Evolutionary conservation across 1,140 invertebrate genomes (phyloP).

Genomic region (Caerostris extrusa): DNA sequence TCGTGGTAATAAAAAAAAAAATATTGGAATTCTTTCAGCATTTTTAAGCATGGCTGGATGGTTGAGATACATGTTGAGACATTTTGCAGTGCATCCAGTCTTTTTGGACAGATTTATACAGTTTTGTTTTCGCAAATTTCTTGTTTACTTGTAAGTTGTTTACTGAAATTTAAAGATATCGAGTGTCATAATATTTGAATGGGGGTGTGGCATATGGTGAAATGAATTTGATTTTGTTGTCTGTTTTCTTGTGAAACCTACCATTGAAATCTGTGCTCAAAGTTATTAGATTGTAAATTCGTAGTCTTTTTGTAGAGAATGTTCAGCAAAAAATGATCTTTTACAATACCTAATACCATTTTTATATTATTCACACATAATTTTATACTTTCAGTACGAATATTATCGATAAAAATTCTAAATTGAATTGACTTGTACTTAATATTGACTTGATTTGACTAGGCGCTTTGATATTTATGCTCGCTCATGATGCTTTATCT

Average conservation of each 20-base stretch:
- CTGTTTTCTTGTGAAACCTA: not conserved
- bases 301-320: too few relatives aligned
- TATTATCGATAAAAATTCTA: too few relatives aligned
- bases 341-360: too few relatives aligned
- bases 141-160: conserved; percentile 20
- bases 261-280: too few relatives aligned
- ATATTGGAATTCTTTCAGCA: conserved; percentile 3
- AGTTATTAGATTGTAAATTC: too few relatives aligned
- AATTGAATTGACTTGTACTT: too few relatives aligned
- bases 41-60: conserved; percentile 53
- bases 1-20: not conserved
- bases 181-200: not conserved
- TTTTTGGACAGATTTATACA: not conserved
- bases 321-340: too few relatives aligned
- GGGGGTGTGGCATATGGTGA: not conserved
- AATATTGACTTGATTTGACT: too few relatives aligned
- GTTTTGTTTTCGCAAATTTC: not conserved
- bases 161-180: not conserved
- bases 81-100: not conserved
- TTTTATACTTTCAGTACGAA: too few relatives aligned
- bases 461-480: too few relatives aligned
- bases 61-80: conserved; percentile 2
- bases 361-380: too few relatives aligned
- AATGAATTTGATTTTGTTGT: not conserved
- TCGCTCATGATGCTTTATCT: too few relatives aligned